Base-by-base conservation (phyloP, 2,888 invertebrate genomes). In the Stenolophus ochropezus region DNA sequence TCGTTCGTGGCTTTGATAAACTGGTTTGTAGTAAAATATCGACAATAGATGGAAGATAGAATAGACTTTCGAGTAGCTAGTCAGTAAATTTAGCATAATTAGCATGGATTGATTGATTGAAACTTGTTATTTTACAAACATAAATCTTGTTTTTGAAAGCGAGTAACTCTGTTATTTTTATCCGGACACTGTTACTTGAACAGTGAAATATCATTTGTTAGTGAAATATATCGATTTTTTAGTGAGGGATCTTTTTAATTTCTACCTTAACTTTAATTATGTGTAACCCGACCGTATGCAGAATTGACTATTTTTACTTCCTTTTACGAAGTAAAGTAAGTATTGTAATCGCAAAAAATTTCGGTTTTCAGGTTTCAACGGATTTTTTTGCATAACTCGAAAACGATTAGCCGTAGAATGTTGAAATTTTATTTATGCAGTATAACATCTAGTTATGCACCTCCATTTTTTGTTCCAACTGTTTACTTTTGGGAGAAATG, bases 181-280 rank as follows among this genome's bases (percentile, higher is more conserved):
- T 73, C 27, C 23, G 79, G 71, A 21, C 58, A 71, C 18, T 27
- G 27, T 25, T 53, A 80, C 73, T 73, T 47, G 73, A 65, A 65
- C 69, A 65, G 23, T 69, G 65, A 53, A 75, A 75, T 80, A 81
- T 74, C 81, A 74, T 81, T 81, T 81, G 81, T 81, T 81, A 81
- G 81, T 81, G 25, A 81, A 81, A 81, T 81, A 81, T 81, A 81
- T 81, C 81, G 81, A 71, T 81, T 80, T 81, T 81, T 75, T 81
- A 75, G 74, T 81, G 61, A 81, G 76, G 18, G 25, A 33, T 14
- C 51, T 56, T 33, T 42, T 80, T 73, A 42, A 23, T 79, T 79
- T 79, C n/a, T 27, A 69, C 65, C 65, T n/a, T n/a, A n/a, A n/a
- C n/a, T n/a, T n/a, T n/a, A n/a, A n/a, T n/a, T n/a, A n/a, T n/a